These are phyloP conservation scores for Nemopilema nomurai DNA, from an alignment of 30 jellyfish, hydroid and myxozoan species.

Conservation along the genomic window DNA sequence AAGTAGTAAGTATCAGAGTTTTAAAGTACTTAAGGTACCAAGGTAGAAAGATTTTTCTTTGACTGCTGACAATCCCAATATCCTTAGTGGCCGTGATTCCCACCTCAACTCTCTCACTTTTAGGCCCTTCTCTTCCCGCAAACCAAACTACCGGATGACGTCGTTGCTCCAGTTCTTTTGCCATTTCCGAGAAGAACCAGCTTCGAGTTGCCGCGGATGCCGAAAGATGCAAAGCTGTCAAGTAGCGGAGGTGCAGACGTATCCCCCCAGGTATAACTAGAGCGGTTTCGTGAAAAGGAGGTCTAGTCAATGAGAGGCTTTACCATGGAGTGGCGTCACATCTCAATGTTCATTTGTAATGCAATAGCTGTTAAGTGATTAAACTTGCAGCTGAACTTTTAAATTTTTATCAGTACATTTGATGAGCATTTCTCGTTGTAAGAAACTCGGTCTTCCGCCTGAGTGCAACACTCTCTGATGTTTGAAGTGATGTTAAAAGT, in stretches of 20 bases:
- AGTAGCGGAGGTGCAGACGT: conserved; percentile 71
- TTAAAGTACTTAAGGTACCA: not conserved
- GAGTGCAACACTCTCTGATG: no score
- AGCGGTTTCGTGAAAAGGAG: not conserved
- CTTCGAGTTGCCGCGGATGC: conserved; percentile 91
- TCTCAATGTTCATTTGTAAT: no score
- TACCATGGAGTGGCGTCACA: no score
- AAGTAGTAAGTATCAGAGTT: conserved; percentile 52
- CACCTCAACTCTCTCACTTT: no score
- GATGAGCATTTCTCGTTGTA: no score
- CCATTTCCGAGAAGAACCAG: conserved; percentile 88
- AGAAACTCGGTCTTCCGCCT: no score
- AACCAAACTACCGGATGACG: conserved; percentile 94
- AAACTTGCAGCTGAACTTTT: no score
- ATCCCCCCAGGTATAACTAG: conserved; percentile 79
- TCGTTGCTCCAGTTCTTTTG: conserved; percentile 92
- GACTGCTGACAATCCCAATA: not conserved
- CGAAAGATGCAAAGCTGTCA: conserved; percentile 85
- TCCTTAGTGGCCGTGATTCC: not conserved
- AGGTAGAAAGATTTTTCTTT: no score
- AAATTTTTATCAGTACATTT: no score
- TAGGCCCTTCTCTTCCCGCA: conserved; percentile 92
- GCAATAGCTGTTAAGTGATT: no score
- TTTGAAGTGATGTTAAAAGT: no score
- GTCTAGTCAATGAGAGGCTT: no score